A percentile compares a stretch with the other conserved stretches of the same genome.
Conservation (phyloP, 2,797 vertebrate genomes). For the Yasuhikotakia modesta region DNA sequence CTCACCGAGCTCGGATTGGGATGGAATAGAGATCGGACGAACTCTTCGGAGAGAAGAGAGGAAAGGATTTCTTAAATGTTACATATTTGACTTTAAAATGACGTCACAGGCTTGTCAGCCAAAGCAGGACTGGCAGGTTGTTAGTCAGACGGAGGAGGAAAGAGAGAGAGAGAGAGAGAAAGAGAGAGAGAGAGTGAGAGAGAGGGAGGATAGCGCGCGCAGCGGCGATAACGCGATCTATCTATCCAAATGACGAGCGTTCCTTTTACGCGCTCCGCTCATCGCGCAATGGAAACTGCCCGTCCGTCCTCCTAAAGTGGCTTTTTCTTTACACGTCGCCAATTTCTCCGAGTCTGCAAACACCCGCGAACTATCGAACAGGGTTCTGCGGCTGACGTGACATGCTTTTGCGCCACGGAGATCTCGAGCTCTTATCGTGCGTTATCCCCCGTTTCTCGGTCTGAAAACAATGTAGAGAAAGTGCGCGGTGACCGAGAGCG, state of each 20-base stretch:
- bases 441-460: conserved; percentile 46
- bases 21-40: conserved; percentile 31
- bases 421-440: conserved; percentile 40
- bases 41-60: conserved; percentile 10
- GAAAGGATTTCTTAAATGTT: conserved; percentile 46
- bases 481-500: conserved; percentile 67
- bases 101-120: conserved; percentile 76
- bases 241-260: conserved; percentile 66
- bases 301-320: conserved; percentile 62
- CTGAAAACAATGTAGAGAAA: conserved; percentile 68
- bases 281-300: conserved; percentile 45
- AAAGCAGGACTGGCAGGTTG: conserved; percentile 74
- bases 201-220: conserved; percentile 42
- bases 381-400: conserved; percentile 36
- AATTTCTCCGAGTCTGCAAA: conserved; percentile 41
- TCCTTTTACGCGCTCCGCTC: conserved; percentile 55
- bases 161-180: conserved; percentile 67
- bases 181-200: conserved; percentile 67
- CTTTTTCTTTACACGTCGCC: conserved; percentile 26
- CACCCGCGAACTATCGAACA: conserved; percentile 44
- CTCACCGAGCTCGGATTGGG: conserved; percentile 12
- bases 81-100: conserved; percentile 76
- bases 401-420: conserved; percentile 29
- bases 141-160: conserved; percentile 67
- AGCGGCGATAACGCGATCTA: conserved; percentile 54